A percentile compares a stretch with the other conserved stretches of the same genome.
Evolutionary conservation across 2,888 invertebrate genomes (phyloP).

Genomic region (Lasiommata megera): DNA sequence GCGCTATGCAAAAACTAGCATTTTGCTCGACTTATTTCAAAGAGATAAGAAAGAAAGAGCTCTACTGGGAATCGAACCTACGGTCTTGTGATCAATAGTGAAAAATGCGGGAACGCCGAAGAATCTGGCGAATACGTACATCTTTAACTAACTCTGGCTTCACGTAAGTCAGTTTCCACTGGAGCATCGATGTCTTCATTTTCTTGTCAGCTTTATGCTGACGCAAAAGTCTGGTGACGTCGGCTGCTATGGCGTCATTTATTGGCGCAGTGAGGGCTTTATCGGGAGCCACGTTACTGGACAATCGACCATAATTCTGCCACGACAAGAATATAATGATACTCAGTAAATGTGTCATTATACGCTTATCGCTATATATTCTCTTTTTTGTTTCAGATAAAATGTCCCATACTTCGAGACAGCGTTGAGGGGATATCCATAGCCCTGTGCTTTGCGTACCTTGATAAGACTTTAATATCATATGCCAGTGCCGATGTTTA

Average conservation of each 20-base stretch:
- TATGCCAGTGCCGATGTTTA: slow-evolving; percentile 63
- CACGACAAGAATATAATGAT: slow-evolving; percentile 42
- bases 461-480: slow-evolving; percentile 60
- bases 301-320: slow-evolving; percentile 40
- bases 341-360: slow-evolving; percentile 54
- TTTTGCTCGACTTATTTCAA: too few relatives aligned
- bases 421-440: slow-evolving; percentile 55
- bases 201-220: slow-evolving; percentile 42
- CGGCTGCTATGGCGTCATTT: slow-evolving; percentile 50
- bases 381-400: slow-evolving; percentile 48
- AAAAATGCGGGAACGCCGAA: too few relatives aligned
- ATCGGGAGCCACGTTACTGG: slow-evolving; percentile 6
- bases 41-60: too few relatives aligned
- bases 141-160: slow-evolving; percentile 49
- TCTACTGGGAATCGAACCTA: too few relatives aligned
- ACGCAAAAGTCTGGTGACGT: slow-evolving; percentile 42
- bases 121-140: slow-evolving; percentile 32
- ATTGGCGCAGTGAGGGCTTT: slow-evolving; percentile 40
- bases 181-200: slow-evolving; percentile 32
- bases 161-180: slow-evolving; percentile 47
- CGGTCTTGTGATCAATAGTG: too few relatives aligned
- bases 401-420: slow-evolving; percentile 64
- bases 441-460: slow-evolving; percentile 46
- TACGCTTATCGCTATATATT: slow-evolving; percentile 43
- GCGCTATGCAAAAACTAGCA: too few relatives aligned